phyloP scores from a whole-genome alignment of 2,888 invertebrate genomes.

The Mongoloraphidia duomilia region DNA sequence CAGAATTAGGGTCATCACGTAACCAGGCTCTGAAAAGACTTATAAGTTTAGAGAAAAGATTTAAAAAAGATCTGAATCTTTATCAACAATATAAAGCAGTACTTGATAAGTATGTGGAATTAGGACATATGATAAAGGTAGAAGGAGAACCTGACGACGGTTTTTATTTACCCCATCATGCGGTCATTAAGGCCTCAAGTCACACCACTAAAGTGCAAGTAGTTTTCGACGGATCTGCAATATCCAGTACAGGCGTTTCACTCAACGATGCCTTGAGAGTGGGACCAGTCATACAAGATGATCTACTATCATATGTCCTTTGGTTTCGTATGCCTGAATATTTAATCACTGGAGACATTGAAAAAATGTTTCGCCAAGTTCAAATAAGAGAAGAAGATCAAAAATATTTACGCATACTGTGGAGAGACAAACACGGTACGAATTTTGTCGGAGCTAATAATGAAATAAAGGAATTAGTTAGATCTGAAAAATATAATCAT shows the following conservation, averaged over 20 bases:
- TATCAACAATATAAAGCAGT: slow-evolving; percentile 1
- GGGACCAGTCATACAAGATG: too few species aligned
- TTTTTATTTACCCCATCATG: too few species aligned
- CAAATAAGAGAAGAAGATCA: slow-evolving; percentile 6
- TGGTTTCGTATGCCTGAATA: slow-evolving; percentile 10
- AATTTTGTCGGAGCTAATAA: too few species aligned
- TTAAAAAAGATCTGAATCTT: neutral
- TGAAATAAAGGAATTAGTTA: too few species aligned
- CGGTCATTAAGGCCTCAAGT: too few species aligned
- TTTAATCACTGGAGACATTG: too few species aligned
- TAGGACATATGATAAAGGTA: slow-evolving; percentile 6
- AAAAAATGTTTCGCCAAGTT: too few species aligned
- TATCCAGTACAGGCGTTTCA: too few species aligned
- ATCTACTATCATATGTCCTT: slow-evolving; percentile 9
- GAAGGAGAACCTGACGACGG: neutral
- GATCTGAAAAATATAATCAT: too few species aligned
- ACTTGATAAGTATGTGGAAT: slow-evolving; percentile 3
- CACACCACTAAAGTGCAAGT: too few species aligned
- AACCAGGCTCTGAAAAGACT: slow-evolving; percentile 1
- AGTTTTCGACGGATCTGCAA: too few species aligned
- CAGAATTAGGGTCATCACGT: slow-evolving; percentile 4
- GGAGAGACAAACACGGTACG: slow-evolving; percentile 1
- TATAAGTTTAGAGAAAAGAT: slow-evolving; percentile 2
- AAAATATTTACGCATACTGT: slow-evolving; percentile 8
- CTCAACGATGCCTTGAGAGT: too few species aligned